Conservation (phyloP, 2,113 vertebrate species). For the Nibea albiflora region DNA sequence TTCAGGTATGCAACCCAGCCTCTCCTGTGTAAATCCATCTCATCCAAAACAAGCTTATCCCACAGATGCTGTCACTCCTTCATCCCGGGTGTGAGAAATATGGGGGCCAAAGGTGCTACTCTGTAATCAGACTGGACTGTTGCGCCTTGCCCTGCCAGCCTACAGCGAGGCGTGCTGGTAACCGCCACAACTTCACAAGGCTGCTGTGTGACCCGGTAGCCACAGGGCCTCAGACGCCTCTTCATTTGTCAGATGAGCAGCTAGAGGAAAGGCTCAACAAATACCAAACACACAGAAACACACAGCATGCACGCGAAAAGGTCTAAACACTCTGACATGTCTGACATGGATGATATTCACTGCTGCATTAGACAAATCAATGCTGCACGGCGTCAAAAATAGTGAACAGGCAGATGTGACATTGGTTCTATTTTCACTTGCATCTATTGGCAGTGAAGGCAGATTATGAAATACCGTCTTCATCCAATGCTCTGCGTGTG, state of each 20-base stretch:
- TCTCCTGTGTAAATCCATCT: conserved; percentile 51
- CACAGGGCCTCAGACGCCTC: conserved; percentile 34
- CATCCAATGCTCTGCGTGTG: conserved; percentile 52
- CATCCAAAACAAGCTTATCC: conserved; percentile 56
- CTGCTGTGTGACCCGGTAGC: conserved; percentile 45
- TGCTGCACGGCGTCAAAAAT: conserved; percentile 15
- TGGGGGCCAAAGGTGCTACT: conserved; percentile 68
- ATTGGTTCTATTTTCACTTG: conserved; percentile 63
- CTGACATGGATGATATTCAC: conserved; percentile 31
- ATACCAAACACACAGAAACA: conserved; percentile 20
- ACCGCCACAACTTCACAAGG: conserved; percentile 58
- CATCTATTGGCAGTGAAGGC: conserved; percentile 47
- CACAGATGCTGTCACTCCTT: conserved; percentile 64
- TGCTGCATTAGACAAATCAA: conserved; percentile 21
- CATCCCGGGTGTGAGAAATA: conserved; percentile 71
- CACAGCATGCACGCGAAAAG: background rate
- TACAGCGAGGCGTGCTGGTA: conserved; percentile 53
- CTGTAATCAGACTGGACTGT: conserved; percentile 67
- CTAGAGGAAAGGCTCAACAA: conserved; percentile 15
- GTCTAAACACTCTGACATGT: conserved; percentile 22
- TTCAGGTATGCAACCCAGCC: conserved; percentile 50
- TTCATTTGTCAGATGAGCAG: conserved; percentile 27
- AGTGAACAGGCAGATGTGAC: conserved; percentile 62
- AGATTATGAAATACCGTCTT: conserved; percentile 59
- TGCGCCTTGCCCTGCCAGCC: conserved; percentile 47